phyloP scores from a whole-genome alignment of 2,797 vertebrate species.

The Tenualosa ilisha region DNA sequence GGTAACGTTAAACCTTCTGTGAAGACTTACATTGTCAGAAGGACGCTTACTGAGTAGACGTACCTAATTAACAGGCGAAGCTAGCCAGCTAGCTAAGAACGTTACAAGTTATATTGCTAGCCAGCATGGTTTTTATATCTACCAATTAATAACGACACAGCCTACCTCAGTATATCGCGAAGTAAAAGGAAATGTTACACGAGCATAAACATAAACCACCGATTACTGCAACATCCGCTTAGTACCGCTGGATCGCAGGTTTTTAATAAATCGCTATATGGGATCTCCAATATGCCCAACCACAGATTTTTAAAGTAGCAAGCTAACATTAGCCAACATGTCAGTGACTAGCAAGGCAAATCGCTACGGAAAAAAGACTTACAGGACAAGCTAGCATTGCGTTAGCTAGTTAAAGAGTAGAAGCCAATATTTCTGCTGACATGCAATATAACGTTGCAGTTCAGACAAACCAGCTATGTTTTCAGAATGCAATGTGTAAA shows the following conservation, averaged over 20 bases:
- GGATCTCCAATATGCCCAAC: not conserved
- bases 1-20: not conserved
- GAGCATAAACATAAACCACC: not conserved
- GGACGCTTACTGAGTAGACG: not conserved
- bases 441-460: not conserved
- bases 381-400: constrained; percentile 46
- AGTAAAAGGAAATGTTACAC: not conserved
- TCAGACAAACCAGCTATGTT: not conserved
- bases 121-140: not conserved
- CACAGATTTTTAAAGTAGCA: constrained; percentile 9
- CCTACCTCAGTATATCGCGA: not conserved
- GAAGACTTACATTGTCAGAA: not conserved
- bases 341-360: constrained; percentile 52
- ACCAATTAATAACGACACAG: not conserved
- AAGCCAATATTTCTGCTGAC: not conserved
- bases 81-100: not conserved
- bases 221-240: not conserved
- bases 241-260: not conserved
- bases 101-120: constrained; percentile 11
- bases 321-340: constrained; percentile 17
- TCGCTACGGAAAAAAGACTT: constrained; percentile 53
- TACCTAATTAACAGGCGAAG: not conserved
- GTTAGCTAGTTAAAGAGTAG: constrained; percentile 30
- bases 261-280: not conserved
- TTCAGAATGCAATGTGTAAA: not conserved